A percentile compares a stretch with the other conserved stretches of the same genome.
Evolutionary conservation across 53 echinoderm and acorn worm genomes (phyloP).

Genomic region (Paracentrotus lividus): DNA sequence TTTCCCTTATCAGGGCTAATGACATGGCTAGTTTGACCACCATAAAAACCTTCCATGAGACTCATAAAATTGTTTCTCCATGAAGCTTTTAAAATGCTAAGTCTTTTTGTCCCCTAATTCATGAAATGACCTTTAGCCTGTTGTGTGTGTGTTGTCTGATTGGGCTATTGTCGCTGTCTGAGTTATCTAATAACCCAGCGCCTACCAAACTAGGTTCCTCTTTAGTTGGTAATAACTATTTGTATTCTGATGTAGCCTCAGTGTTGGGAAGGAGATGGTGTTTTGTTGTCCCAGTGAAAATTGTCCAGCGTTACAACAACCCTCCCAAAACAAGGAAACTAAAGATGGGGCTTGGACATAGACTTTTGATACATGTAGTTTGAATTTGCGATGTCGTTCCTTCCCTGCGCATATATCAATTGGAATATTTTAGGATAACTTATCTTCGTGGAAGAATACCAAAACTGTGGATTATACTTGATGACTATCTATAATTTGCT

Average conservation of each 20-base stretch:
- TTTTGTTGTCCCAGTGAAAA: too few species aligned
- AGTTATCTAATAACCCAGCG: not conserved
- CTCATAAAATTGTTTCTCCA: not conserved
- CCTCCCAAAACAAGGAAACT: not conserved
- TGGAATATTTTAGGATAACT: not conserved
- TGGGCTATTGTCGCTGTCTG: conserved; percentile 3
- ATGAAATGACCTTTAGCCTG: conserved; percentile 5
- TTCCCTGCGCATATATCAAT: not conserved
- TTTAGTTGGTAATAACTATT: not conserved
- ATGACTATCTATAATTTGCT: not conserved
- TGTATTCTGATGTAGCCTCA: not conserved
- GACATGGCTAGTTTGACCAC: not conserved
- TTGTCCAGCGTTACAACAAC: not conserved
- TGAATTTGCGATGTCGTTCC: not conserved
- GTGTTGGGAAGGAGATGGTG: not conserved
- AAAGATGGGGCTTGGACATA: not conserved
- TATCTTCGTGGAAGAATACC: not conserved
- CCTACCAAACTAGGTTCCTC: not conserved
- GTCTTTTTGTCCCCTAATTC: not conserved
- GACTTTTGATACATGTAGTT: not conserved
- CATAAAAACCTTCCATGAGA: not conserved
- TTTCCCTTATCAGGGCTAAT: conserved; percentile 23
- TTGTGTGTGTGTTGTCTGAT: not conserved
- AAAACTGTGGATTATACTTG: not conserved
- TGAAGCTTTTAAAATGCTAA: not conserved